Conservation (phyloP, 2,113 vertebrate species). For the Genyomyrus donnyi region DNA sequence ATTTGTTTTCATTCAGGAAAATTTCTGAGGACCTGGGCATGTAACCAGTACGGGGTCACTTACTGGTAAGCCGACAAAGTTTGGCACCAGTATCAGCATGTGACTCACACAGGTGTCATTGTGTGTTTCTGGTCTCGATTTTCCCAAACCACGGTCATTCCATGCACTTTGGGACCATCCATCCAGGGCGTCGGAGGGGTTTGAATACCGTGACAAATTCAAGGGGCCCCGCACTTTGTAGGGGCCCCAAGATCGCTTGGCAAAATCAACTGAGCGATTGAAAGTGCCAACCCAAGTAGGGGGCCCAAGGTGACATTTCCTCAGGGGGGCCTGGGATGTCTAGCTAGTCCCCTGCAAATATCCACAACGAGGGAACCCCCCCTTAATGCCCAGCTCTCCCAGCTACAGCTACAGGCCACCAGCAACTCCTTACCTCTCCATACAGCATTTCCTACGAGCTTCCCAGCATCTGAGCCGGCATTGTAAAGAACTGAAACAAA, state of each 20-base stretch:
- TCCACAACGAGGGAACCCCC: not conserved
- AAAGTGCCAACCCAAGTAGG: not conserved
- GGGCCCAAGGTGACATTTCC: not conserved
- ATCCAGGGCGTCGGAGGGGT: not conserved
- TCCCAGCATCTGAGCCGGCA: not conserved
- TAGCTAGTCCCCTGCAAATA: not conserved
- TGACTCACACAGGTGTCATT: not conserved
- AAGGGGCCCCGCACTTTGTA: not conserved
- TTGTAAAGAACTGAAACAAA: constrained; percentile 18
- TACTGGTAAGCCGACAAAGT: not conserved
- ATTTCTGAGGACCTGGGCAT: constrained; percentile 10
- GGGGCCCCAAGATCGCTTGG: not conserved
- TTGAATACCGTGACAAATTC: not conserved
- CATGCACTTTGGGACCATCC: not conserved
- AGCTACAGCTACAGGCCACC: not conserved
- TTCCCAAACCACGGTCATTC: not conserved
- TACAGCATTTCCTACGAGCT: not conserved
- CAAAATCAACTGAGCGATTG: not conserved
- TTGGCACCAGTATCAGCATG: not conserved
- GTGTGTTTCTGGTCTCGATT: not conserved
- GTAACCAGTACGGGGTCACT: constrained; percentile 11
- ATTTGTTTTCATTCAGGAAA: constrained; percentile 21
- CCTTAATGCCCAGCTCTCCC: not conserved
- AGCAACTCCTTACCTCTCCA: not conserved
- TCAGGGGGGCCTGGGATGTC: not conserved